phyloP scores from a whole-genome alignment of 2,797 vertebrate species.

The Sphenopsis melanotis region DNA sequence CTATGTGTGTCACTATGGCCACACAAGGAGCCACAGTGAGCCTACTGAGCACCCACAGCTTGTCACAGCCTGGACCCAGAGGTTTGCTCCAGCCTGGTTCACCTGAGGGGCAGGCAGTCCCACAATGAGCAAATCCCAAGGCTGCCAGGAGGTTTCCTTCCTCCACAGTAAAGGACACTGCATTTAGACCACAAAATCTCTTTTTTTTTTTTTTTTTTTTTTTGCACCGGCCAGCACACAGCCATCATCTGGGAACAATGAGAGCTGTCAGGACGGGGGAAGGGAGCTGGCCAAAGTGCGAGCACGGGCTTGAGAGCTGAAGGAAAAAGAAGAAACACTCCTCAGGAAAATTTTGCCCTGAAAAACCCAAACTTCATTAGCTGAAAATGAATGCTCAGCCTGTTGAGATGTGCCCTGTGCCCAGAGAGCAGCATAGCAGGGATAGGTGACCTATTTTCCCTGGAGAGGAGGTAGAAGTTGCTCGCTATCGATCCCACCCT shows the following conservation, averaged over 20 bases:
- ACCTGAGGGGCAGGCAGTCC: neutral
- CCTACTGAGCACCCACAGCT: neutral
- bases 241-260: constrained; percentile 52
- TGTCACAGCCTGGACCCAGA: neutral
- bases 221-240: neutral
- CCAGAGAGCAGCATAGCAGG: neutral
- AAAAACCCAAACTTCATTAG: neutral
- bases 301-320: fast-evolving
- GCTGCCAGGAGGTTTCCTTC: neutral
- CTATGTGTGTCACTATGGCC: neutral
- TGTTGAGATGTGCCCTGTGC: neutral
- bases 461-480: neutral
- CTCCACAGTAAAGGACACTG: neutral
- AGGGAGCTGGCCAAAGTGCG: neutral
- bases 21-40: neutral
- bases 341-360: neutral
- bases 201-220: neutral
- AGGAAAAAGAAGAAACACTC: neutral
- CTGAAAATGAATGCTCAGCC: neutral
- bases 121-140: fast-evolving
- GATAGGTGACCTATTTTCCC: constrained; percentile 34
- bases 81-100: neutral
- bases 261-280: constrained; percentile 31
- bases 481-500: constrained; percentile 2
- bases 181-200: neutral